Conservation (phyloP, 2,888 invertebrate species). For the Cheilosia vernalis region DNA sequence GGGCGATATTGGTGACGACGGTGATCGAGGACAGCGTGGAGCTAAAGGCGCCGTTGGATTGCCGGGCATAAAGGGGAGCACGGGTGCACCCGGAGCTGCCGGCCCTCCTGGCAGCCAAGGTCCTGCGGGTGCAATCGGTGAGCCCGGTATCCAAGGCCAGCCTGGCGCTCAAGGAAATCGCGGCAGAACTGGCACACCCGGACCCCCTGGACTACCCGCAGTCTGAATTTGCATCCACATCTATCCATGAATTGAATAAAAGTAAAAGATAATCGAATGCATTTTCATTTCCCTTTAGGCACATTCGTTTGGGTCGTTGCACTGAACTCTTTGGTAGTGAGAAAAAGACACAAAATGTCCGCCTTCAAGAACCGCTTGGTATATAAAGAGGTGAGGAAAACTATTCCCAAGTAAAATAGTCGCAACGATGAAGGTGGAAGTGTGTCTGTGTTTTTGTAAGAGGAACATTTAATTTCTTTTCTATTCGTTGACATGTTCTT, state of each 20-base stretch:
- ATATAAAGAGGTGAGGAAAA: constrained; percentile 13
- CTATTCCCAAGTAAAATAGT: constrained; percentile 6
- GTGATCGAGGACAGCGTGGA: constrained; percentile 85
- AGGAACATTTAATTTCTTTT: neutral
- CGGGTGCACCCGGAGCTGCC: constrained; percentile 87
- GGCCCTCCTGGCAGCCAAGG: constrained; percentile 76
- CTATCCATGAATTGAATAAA: neutral
- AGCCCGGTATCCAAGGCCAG: neutral
- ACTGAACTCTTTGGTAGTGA: too few species aligned
- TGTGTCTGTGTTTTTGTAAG: constrained; percentile 39
- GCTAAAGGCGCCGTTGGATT: constrained; percentile 82
- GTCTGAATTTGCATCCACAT: neutral
- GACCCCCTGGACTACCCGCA: neutral
- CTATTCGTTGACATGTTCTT: neutral
- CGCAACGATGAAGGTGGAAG: constrained; percentile 28
- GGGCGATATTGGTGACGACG: constrained; percentile 25
- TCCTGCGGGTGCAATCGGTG: constrained; percentile 9
- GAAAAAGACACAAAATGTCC: too few species aligned
- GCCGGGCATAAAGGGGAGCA: constrained; percentile 80
- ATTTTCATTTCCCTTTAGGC: neutral
- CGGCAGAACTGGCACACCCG: neutral
- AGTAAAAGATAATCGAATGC: neutral
- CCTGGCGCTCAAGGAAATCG: constrained; percentile 3
- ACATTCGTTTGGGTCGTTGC: too few species aligned
- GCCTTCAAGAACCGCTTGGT: neutral